Evolutionary conservation across 1,140 invertebrate species (phyloP).

Genomic region (Apis dorsata): DNA sequence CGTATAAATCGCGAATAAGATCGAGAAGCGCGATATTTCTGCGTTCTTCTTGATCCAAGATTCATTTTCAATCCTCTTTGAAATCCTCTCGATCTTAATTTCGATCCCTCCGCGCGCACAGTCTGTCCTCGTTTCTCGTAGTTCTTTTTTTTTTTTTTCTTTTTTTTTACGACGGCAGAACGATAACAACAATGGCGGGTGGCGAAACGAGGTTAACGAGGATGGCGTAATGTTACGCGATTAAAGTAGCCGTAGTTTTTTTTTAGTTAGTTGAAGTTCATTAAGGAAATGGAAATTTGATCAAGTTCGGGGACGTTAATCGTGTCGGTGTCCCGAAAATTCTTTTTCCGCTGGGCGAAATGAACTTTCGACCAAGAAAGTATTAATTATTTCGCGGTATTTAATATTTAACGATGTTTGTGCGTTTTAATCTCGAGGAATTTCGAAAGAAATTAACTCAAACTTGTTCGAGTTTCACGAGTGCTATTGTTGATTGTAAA

Average conservation of each 20-base stretch:
- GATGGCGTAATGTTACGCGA: conserved; percentile 48
- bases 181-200: conserved; percentile 19
- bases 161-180: conserved; percentile 27
- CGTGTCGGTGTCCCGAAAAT: neutral
- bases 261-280: conserved; percentile 31
- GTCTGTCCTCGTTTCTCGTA: neutral
- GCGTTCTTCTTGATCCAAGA: neutral
- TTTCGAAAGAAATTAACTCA: neutral
- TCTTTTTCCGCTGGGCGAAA: neutral
- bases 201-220: conserved; percentile 57
- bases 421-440: neutral
- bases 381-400: conserved; percentile 22
- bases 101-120: neutral
- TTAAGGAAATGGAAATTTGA: conserved; percentile 39
- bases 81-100: neutral
- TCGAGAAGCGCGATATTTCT: conserved; percentile 30
- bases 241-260: conserved; percentile 54
- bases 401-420: conserved; percentile 1
- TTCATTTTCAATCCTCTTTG: neutral
- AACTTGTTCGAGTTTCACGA: neutral
- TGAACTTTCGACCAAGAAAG: neutral
- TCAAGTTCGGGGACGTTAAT: neutral
- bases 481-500: conserved; percentile 10
- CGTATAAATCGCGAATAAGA: conserved; percentile 22
- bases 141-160: conserved; percentile 17